Base-by-base conservation (phyloP, 1,140 invertebrate genomes). In the Augochlora pura region DNA sequence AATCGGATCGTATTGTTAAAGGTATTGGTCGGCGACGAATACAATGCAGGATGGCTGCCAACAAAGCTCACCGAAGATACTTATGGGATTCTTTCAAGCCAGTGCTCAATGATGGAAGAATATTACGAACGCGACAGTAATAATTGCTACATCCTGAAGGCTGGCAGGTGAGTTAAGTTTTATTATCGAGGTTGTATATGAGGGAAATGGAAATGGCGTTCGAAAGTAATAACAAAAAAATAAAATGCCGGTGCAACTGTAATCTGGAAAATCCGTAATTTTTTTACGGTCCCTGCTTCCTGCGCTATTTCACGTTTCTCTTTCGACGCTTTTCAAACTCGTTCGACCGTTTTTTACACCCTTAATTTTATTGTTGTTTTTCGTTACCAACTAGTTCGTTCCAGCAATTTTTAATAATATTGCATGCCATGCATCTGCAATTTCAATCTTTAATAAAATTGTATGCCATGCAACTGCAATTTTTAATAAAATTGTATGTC, bases 11-110 rank as follows among this genome's bases (percentile, higher is more conserved):
- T 60, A 57, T 77, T 75, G 42, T 84, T 87, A 52, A 74, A 92
- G 91, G 81, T 92, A 65, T 63, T 92, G 73, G 85, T 91, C 9
- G 91, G 91, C 42, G 80, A 88, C n/a, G 86, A 91, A 82, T 91
- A 92, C 76, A 91, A 60, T 25, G 60, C 76, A 18, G 91, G 91
- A 18, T 92, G 90, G 90, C 68, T 87, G 16, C 91, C 91, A 60
- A 91, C 87, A 68, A 85, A 83, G 72, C 71, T 92, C 46, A 81
- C 87, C 49, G 80, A 88, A 54, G 70, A 83, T 70, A 91, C 88
- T 76, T 92, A 89, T 80, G 84, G 67, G 42, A 72, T 83, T 57
- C 85, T 92, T 25, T 84, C 86, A 32, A 82, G 54, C 57, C 87
- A 87, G 42, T 90, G 87, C 67, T 60, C 80, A 38, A 73, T 81